Evolutionary conservation across 2,888 invertebrate species (phyloP), one percentile per base, ranked within the genome.

Genomic region (Peribatodes rhomboidaria): DNA sequence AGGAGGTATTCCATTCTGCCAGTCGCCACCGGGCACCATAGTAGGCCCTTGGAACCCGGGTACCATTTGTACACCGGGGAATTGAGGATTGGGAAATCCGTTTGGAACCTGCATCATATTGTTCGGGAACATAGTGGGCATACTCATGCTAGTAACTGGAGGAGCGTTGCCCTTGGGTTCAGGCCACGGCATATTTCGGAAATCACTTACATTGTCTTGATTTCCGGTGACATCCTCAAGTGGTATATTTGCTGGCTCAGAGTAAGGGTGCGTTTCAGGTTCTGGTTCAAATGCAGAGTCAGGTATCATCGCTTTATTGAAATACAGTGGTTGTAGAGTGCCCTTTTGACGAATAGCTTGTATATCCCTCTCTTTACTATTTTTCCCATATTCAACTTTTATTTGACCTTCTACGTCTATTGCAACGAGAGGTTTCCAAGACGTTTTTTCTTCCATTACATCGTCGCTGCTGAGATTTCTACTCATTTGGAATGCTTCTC

Each of bases 281-380:
- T 98, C 98, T 1, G 98, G 97, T 89, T 99, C 99, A 20, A 95
- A 94, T 0, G 98, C 94, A 27, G 96, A 95, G 81, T 98, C 98
- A 0, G 98, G 98, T 69, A 98, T 96, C 95, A 96, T 95, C 69
- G 95, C 94, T 76, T 96, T 95, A 75, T 96, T 95, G 85, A 97
- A 97, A 87, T 97, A 97, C 18, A 98, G 88, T 0, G 97, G 96
- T 79, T 96, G 96, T 20, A 98, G 90, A 1, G 97, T 97, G 41
- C 96, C 96, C 81, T 96, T 96, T 86, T 99, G 98, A 18, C 98
- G 94, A 56, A 97, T 96, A 71, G 96, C 96, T 86, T 99, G 98
- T 56, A 98, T 96, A 61, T 96, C 96, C 83, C 96, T 97, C 90
- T 99, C 98, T 80, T 95, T 95, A 82, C 98, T 98, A 79, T 97